Conservation (phyloP, 1,140 invertebrate genomes). For the Zaprionus kolodkinae region DNA sequence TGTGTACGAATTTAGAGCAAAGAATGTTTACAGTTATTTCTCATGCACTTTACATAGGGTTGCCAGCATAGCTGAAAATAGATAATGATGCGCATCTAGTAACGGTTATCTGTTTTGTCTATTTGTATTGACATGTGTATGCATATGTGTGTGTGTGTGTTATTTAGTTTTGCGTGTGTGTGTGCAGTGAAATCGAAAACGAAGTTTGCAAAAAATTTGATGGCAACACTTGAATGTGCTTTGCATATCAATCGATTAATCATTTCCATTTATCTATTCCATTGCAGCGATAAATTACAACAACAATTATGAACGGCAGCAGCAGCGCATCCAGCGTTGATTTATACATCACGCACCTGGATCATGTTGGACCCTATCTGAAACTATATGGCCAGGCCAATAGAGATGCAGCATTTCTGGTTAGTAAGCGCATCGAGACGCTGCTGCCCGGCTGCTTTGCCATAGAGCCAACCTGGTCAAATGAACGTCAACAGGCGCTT, state of each 20-base stretch:
- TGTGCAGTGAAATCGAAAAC: conserved; percentile 34
- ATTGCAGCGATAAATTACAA: conserved; percentile 53
- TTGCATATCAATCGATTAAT: conserved; percentile 22
- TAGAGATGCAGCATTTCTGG: conserved; percentile 60
- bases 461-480: conserved; percentile 70
- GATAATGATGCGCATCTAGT: conserved; percentile 1
- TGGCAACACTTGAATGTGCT: not conserved
- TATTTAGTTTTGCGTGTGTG: conserved; percentile 1
- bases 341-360: conserved; percentile 87
- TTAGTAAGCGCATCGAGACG: conserved; percentile 69
- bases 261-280: not conserved
- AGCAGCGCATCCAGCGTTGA: conserved; percentile 47
- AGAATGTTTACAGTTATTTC: conserved; percentile 53
- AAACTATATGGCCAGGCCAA: conserved; percentile 88
- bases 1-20: conserved; percentile 19
- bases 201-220: conserved; percentile 11
- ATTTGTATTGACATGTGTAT: not conserved
- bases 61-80: conserved; percentile 15
- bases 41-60: conserved; percentile 34
- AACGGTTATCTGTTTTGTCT: conserved; percentile 25
- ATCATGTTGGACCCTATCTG: conserved; percentile 87
- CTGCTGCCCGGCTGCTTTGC: conserved; percentile 68
- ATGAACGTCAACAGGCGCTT: conserved; percentile 69
- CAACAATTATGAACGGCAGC: conserved; percentile 39
- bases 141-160: not conserved